phyloP scores from a whole-genome alignment of 2,888 invertebrate species.

The Amphiduros pacificus region DNA sequence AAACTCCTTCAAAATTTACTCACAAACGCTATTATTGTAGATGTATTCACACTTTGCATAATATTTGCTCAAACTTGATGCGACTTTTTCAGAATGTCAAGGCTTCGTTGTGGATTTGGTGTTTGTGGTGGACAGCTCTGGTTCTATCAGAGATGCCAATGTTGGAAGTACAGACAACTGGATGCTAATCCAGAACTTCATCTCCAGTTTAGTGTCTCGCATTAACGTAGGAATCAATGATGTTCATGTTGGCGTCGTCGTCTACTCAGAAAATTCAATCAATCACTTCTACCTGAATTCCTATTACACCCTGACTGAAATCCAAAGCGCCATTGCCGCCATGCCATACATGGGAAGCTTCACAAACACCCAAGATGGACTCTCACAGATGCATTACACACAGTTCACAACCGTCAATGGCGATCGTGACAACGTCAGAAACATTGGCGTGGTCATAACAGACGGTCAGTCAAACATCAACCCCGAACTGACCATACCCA shows the following conservation, averaged over 20 bases:
- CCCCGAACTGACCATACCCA: neutral
- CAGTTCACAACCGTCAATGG: constrained; percentile 13
- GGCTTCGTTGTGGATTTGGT: neutral
- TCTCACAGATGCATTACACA: constrained; percentile 9
- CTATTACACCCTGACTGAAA: neutral
- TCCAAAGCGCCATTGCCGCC: constrained; percentile 1
- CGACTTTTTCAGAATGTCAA: no score
- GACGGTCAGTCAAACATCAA: constrained; percentile 17
- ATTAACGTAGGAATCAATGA: neutral
- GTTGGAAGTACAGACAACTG: neutral
- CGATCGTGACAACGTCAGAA: constrained; percentile 7
- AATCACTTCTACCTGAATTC: constrained; percentile 23
- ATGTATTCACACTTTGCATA: no score
- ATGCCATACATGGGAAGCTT: constrained; percentile 9
- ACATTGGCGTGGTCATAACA: constrained; percentile 12
- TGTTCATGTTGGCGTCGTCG: neutral
- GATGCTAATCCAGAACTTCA: neutral
- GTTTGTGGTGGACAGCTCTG: neutral
- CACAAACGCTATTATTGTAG: no score
- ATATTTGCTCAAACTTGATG: no score
- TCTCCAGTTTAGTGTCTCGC: neutral
- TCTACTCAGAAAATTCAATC: neutral
- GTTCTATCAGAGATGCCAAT: neutral
- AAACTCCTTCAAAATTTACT: no score
- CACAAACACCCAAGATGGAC: constrained; percentile 20